These are phyloP conservation scores for Agrochola macilenta DNA, from an alignment of 2,888 invertebrate species.

Conservation along the genomic window DNA sequence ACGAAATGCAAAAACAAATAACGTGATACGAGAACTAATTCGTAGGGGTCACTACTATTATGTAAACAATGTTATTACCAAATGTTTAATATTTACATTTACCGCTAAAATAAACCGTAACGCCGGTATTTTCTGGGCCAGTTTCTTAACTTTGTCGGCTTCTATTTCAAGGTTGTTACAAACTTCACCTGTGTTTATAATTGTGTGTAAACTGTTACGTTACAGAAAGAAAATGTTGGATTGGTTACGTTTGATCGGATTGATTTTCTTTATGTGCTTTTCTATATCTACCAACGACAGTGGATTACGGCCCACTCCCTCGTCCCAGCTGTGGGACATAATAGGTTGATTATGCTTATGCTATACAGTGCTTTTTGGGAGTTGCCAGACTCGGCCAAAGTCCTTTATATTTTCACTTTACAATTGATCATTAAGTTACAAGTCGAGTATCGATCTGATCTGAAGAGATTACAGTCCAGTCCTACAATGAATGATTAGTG, in stretches of 20 bases:
- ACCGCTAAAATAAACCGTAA: slow-evolving; percentile 46
- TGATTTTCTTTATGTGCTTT: slow-evolving; percentile 5
- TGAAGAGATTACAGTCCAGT: neutral
- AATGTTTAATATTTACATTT: slow-evolving; percentile 53
- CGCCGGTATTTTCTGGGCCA: slow-evolving; percentile 30
- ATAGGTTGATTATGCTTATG: too few relatives aligned
- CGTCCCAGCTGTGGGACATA: too few relatives aligned
- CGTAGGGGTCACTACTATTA: slow-evolving; percentile 45
- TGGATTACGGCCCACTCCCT: neutral
- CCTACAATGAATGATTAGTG: too few relatives aligned
- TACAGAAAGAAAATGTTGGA: slow-evolving; percentile 26
- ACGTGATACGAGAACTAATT: slow-evolving; percentile 29
- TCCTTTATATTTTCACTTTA: neutral
- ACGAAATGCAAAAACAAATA: slow-evolving; percentile 29
- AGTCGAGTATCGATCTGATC: neutral
- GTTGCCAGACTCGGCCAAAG: neutral
- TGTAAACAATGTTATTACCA: slow-evolving; percentile 55
- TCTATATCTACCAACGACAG: neutral
- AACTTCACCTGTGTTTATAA: slow-evolving; percentile 51
- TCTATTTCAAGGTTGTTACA: slow-evolving; percentile 32
- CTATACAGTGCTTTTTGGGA: neutral
- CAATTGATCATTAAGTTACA: neutral
- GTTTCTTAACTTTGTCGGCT: slow-evolving; percentile 46
- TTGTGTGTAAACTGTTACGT: slow-evolving; percentile 26
- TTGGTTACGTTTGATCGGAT: neutral